Percentiles rank a stretch among this genome's conserved stretches.
These are phyloP conservation scores for Trichonephila clavata DNA, from an alignment of 1,140 invertebrate genomes.

Conservation along the genomic window DNA sequence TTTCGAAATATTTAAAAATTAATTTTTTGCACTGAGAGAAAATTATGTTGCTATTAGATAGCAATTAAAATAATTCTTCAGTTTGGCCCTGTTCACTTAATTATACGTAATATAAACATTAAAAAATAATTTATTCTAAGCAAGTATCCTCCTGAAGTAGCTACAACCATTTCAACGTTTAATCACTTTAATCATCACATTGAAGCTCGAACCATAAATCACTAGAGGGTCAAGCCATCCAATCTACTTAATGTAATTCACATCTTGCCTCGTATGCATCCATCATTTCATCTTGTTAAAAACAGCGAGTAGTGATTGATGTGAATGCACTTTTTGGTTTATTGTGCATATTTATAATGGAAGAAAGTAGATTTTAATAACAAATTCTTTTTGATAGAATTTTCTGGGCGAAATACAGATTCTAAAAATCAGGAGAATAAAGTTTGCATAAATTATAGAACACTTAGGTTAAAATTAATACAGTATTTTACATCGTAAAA, in stretches of 20 bases:
- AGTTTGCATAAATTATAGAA: neutral
- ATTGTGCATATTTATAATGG: slow-evolving; percentile 10
- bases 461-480: neutral
- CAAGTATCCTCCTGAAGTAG: neutral
- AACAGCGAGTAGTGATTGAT: neutral
- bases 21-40: too few species aligned
- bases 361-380: neutral
- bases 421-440: neutral
- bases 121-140: slow-evolving; percentile 15
- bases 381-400: neutral
- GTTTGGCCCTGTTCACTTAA: neutral
- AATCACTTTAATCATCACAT: slow-evolving; percentile 24
- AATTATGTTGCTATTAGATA: too few species aligned
- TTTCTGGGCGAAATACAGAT: neutral
- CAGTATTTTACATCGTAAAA: too few species aligned
- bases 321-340: neutral
- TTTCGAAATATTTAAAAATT: too few species aligned
- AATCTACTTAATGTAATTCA: slow-evolving; percentile 29
- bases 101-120: slow-evolving; percentile 1
- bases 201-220: neutral
- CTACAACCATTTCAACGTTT: slow-evolving; percentile 12
- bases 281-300: slow-evolving; percentile 5
- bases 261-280: neutral
- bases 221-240: neutral
- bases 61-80: too few species aligned